Conservation (phyloP, 2,113 vertebrate genomes). For the Fregata magnificens region DNA sequence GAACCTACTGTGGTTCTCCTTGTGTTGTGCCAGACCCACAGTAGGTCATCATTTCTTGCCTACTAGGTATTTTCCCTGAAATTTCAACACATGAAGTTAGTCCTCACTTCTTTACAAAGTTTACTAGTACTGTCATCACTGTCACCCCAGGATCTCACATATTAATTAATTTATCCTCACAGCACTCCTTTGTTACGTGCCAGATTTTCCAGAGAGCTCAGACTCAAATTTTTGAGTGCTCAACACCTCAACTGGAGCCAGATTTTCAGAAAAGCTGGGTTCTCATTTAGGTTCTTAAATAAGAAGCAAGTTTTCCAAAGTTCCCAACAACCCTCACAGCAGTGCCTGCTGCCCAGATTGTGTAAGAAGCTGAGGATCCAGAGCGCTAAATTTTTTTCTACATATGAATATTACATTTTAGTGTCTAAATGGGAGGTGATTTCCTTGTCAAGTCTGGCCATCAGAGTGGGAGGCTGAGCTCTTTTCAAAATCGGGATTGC, state of each 20-base stretch:
- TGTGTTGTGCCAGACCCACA: neutral
- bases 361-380: neutral
- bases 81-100: neutral
- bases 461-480: constrained; percentile 21
- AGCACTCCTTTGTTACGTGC: neutral
- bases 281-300: neutral
- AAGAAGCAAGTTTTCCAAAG: neutral
- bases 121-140: neutral
- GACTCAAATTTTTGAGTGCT: neutral
- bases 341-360: neutral
- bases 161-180: neutral
- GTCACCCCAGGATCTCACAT: neutral
- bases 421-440: neutral
- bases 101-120: neutral
- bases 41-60: neutral
- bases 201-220: constrained; percentile 3
- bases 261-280: neutral
- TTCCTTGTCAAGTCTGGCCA: constrained; percentile 8
- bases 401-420: neutral
- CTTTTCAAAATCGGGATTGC: neutral
- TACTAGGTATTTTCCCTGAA: neutral
- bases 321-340: neutral
- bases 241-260: neutral
- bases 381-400: neutral
- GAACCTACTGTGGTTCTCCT: neutral